Conservation (phyloP, 2,888 invertebrate species). For the Cheilosia soror region DNA sequence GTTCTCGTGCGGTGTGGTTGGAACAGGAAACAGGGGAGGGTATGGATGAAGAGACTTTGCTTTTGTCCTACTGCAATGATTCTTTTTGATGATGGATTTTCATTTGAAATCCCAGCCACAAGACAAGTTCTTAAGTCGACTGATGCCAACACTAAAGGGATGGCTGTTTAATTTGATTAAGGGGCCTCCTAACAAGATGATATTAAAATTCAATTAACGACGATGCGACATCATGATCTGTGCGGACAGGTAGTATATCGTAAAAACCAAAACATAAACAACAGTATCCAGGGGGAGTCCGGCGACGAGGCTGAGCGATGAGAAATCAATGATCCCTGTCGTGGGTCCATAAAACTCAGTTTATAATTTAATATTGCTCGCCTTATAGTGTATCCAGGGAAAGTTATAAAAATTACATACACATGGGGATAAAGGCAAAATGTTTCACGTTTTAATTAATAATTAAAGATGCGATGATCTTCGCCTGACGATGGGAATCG, state of each 20-base stretch:
- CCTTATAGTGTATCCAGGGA: constrained; percentile 31
- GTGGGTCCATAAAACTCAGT: constrained; percentile 56
- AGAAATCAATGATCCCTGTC: constrained; percentile 44
- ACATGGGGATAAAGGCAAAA: constrained; percentile 11
- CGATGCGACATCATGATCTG: constrained; percentile 51
- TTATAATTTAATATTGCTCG: constrained; percentile 69
- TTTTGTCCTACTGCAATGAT: constrained; percentile 43
- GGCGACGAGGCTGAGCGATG: constrained; percentile 25
- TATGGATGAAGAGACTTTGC: constrained; percentile 1
- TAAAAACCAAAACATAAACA: constrained; percentile 47
- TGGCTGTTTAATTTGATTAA: constrained; percentile 39
- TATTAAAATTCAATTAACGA: constrained; percentile 67
- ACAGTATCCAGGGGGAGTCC: constrained; percentile 44
- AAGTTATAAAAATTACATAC: constrained; percentile 60
- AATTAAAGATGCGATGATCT: constrained; percentile 53
- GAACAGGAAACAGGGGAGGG: constrained; percentile 9
- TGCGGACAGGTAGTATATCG: constrained; percentile 53
- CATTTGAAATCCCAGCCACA: constrained; percentile 23
- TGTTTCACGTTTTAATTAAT: constrained; percentile 57
- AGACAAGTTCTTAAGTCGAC: background rate
- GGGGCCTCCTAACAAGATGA: constrained; percentile 44
- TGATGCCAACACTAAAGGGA: constrained; percentile 8
- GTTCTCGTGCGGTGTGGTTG: constrained; percentile 47
- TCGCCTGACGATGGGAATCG: constrained; percentile 23
- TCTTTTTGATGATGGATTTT: constrained; percentile 51